A percentile compares a stretch with the other conserved stretches of the same genome.
Conservation (phyloP, 1,140 invertebrate species). For the Bombus superbus region DNA sequence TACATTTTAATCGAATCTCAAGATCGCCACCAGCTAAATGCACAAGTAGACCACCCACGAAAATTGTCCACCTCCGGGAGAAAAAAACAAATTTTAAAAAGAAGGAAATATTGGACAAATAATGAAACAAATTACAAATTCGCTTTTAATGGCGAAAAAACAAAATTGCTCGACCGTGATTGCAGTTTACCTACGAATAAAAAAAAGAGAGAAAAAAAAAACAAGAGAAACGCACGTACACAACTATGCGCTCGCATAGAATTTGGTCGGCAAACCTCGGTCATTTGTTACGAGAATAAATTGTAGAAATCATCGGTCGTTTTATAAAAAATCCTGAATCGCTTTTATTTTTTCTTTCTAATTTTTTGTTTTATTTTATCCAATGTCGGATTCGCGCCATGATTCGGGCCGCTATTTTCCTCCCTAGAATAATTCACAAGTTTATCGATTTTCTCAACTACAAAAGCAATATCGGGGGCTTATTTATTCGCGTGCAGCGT, state of each 20-base stretch:
- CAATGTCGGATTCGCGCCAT: not conserved
- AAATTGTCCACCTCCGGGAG: not conserved
- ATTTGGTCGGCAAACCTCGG: not conserved
- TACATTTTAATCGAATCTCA: not conserved
- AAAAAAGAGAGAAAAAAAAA: not conserved
- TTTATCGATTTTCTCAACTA: slow-evolving; percentile 29
- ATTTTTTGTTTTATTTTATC: not conserved
- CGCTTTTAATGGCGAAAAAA: not conserved
- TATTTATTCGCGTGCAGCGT: slow-evolving; percentile 12
- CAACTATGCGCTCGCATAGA: not conserved
- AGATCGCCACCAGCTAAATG: too few relatives aligned
- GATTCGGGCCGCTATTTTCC: not conserved
- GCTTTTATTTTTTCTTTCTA: not conserved
- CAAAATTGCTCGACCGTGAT: not conserved
- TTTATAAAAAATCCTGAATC: slow-evolving; percentile 8
- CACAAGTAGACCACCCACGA: too few relatives aligned
- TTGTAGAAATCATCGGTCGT: slow-evolving; percentile 9
- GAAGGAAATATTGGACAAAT: not conserved
- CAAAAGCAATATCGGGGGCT: slow-evolving; percentile 13
- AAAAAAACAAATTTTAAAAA: not conserved
- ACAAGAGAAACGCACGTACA: not conserved
- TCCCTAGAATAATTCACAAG: slow-evolving; percentile 31
- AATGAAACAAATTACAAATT: not conserved
- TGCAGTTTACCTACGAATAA: too few relatives aligned
- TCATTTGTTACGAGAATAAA: slow-evolving; percentile 18